Conservation (phyloP, 2,797 vertebrate genomes). For the Chelonia mydas region DNA sequence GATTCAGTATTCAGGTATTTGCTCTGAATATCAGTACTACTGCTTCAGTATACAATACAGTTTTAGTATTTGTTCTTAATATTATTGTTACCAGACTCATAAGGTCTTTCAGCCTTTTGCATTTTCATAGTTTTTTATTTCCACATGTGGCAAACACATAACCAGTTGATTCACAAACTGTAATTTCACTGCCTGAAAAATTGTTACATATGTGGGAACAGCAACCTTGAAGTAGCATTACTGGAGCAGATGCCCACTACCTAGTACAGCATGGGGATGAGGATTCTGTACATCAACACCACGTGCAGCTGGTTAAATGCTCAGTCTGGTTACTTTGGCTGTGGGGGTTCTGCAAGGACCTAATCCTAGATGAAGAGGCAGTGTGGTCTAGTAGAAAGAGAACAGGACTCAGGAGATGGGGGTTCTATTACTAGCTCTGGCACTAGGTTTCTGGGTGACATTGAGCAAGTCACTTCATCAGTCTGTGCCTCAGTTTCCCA, state of each 20-base stretch:
- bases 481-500: accelerated
- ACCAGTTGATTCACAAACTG: not conserved
- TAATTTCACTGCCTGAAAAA: not conserved
- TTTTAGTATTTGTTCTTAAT: not conserved
- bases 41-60: not conserved
- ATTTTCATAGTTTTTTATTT: not conserved
- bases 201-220: not conserved
- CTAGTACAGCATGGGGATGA: not conserved
- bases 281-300: not conserved
- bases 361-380: not conserved
- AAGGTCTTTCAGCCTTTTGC: not conserved
- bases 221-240: not conserved
- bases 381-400: not conserved
- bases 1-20: not conserved
- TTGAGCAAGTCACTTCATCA: not conserved
- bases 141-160: not conserved
- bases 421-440: not conserved
- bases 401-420: not conserved
- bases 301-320: accelerated
- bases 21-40: not conserved
- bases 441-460: not conserved
- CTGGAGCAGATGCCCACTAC: not conserved
- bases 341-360: not conserved
- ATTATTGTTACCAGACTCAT: not conserved
- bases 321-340: not conserved